Evolutionary conservation across 1,140 invertebrate genomes (phyloP).

Genomic region (Panagrolaimus sp.): DNA sequence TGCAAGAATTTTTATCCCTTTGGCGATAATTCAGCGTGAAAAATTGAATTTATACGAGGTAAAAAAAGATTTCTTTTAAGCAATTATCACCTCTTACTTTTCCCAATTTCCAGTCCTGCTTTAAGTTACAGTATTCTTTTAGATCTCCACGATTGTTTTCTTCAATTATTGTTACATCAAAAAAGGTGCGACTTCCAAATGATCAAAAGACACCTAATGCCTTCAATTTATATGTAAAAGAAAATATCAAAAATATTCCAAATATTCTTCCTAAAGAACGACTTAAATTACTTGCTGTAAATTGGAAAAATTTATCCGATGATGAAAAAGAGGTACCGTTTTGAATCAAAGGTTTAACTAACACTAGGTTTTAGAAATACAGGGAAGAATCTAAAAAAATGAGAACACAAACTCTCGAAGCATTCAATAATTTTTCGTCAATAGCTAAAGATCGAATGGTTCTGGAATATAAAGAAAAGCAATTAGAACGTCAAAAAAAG

Average conservation of each 20-base stretch:
- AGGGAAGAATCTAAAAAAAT: background rate
- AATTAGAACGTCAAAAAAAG: background rate
- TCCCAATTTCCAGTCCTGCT: no score
- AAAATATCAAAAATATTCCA: background rate
- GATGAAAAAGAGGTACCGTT: background rate
- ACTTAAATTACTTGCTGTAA: background rate
- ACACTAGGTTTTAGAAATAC: constrained; percentile 11
- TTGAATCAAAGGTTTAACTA: no score
- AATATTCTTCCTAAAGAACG: background rate
- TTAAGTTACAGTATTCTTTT: no score
- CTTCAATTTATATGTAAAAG: background rate
- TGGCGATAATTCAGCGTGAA: no score
- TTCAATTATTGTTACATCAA: no score
- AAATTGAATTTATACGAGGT: no score
- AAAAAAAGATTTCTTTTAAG: no score
- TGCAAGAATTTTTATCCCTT: no score
- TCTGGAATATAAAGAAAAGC: background rate
- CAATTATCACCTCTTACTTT: no score
- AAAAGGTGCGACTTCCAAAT: background rate
- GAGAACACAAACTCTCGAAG: no score
- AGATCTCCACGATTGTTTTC: no score
- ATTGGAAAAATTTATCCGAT: background rate
- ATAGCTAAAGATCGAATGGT: background rate
- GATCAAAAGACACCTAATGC: background rate
- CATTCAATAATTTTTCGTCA: no score